Evolutionary conservation across 2,797 vertebrate genomes (phyloP).

Genomic region (Liparis tanakae): DNA sequence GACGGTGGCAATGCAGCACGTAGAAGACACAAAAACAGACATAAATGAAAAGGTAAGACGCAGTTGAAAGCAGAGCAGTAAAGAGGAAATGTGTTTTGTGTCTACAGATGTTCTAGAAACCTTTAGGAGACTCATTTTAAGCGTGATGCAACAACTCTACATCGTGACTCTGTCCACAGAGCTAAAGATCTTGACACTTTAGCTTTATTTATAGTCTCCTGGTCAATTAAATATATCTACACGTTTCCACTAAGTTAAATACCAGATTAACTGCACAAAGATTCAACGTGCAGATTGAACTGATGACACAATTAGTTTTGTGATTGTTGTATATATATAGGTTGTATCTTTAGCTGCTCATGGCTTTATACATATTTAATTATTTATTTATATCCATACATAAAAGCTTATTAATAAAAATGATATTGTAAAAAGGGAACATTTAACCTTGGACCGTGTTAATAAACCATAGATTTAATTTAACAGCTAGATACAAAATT

Average conservation of each 20-base stretch:
- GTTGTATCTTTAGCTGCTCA: background rate
- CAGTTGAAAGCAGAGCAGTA: background rate
- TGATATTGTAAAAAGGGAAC: too few relatives aligned
- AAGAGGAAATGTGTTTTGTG: background rate
- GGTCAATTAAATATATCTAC: background rate
- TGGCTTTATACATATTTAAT: background rate
- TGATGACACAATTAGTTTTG: background rate
- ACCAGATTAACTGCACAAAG: background rate
- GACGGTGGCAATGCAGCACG: constrained; percentile 6
- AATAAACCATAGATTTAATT: background rate
- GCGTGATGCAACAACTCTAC: background rate
- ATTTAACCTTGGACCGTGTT: background rate
- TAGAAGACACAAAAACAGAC: constrained; percentile 24
- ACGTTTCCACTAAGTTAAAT: background rate
- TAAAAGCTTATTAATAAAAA: background rate
- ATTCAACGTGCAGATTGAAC: background rate
- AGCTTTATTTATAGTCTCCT: background rate
- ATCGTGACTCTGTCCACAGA: background rate
- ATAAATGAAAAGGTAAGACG: constrained; percentile 53
- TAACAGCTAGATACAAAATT: background rate
- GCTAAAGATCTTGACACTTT: background rate
- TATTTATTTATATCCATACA: background rate
- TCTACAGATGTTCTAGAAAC: background rate
- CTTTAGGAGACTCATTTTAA: background rate
- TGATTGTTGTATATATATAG: background rate